Evolutionary conservation across 2,888 invertebrate genomes (phyloP).

Genomic region (Parnassius smintheus): DNA sequence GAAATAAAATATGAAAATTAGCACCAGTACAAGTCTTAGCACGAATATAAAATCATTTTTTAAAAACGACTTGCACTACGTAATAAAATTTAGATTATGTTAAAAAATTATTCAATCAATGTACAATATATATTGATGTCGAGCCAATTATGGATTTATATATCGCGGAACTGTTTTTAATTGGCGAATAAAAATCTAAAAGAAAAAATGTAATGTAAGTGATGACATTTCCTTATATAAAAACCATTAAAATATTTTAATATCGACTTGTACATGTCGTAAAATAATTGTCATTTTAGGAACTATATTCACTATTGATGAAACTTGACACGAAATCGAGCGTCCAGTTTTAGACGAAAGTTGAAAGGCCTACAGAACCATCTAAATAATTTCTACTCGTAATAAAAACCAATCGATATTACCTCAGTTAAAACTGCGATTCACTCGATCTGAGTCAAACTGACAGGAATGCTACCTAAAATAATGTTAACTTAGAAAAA

Average conservation of each 20-base stretch:
- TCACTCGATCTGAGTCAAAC: conserved; percentile 37
- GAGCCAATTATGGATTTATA: background rate
- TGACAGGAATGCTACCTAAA: conserved; percentile 52
- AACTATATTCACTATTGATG: conserved; percentile 34
- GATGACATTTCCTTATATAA: conserved; percentile 6
- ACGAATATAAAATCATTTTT: conserved; percentile 3
- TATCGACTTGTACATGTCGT: conserved; percentile 25
- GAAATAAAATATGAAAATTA: conserved; percentile 19
- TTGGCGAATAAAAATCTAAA: conserved; percentile 4
- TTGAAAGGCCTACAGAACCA: background rate
- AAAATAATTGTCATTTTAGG: conserved; percentile 33
- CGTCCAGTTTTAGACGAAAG: background rate
- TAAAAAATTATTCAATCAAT: conserved; percentile 14
- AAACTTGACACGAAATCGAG: conserved; percentile 24
- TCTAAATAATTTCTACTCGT: conserved; percentile 1
- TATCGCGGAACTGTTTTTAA: background rate
- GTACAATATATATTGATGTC: background rate
- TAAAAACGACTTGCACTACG: conserved; percentile 14
- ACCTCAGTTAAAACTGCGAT: no score
- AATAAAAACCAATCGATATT: background rate
- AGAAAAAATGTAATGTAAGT: conserved; percentile 2
- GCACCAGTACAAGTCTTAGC: conserved; percentile 22
- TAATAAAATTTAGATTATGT: conserved; percentile 11
- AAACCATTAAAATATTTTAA: conserved; percentile 16
- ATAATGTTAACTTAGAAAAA: conserved; percentile 61